These are phyloP conservation scores for Gonocerus acuteangulatus DNA, from an alignment of 2,888 invertebrate genomes.

Conservation along the genomic window DNA sequence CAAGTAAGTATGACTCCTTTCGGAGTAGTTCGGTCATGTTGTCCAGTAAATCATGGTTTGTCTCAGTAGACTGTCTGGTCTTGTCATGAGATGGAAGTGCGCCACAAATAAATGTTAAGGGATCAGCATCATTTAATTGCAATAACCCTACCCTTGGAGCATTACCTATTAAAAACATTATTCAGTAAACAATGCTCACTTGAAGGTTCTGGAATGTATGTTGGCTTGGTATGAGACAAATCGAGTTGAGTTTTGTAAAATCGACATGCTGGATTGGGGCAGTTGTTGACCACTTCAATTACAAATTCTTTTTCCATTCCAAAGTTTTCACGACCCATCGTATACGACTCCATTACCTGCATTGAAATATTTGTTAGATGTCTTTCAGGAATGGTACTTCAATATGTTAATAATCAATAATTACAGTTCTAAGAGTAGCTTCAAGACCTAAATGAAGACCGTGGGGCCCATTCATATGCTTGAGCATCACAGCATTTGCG, in stretches of 20 bases:
- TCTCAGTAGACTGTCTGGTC: no score
- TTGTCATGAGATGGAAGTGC: no score
- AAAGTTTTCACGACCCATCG: constrained; percentile 72
- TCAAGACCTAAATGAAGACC: constrained; percentile 76
- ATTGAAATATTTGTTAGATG: not conserved
- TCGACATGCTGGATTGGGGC: constrained; percentile 78
- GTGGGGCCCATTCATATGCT: constrained; percentile 83
- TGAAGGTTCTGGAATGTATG: constrained; percentile 38
- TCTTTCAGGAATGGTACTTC: not conserved
- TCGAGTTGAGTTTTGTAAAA: constrained; percentile 74
- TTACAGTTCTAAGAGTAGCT: constrained; percentile 73
- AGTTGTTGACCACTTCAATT: constrained; percentile 79
- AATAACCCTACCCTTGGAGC: no score
- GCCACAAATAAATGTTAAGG: no score
- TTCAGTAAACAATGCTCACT: constrained; percentile 33
- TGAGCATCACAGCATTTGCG: constrained; percentile 83
- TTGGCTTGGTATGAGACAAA: constrained; percentile 37
- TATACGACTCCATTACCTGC: constrained; percentile 74
- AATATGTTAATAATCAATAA: constrained; percentile 5
- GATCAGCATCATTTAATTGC: no score
- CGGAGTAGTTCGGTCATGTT: no score
- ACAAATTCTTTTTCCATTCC: constrained; percentile 88
- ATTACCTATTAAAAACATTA: no score
- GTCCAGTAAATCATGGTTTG: no score
- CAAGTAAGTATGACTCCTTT: no score